Conservation (phyloP, 2,888 invertebrate genomes). For the Yponomeuta plumbellus region DNA sequence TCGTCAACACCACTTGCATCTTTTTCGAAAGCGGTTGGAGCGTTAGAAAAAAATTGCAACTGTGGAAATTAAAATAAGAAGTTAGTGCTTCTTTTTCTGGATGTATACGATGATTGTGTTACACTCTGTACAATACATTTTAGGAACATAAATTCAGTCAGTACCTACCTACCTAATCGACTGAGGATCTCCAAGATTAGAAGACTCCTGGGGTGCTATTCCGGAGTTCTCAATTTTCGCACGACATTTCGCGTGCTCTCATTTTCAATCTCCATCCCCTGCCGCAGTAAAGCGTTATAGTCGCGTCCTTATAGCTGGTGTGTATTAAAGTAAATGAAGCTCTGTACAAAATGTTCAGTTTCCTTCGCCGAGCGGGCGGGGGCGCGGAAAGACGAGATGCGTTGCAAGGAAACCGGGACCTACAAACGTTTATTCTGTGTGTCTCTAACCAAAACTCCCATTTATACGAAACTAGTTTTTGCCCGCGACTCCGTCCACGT, state of each 20-base stretch:
- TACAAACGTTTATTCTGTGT: too few species aligned
- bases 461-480: too few species aligned
- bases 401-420: too few species aligned
- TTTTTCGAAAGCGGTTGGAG: too few species aligned
- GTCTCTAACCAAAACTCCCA: too few species aligned
- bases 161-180: neutral
- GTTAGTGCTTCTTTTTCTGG: neutral
- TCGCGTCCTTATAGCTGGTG: neutral
- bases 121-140: neutral
- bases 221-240: neutral
- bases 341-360: neutral
- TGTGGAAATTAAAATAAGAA: neutral
- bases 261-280: neutral
- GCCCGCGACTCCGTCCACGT: too few species aligned
- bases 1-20: too few species aligned
- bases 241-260: neutral
- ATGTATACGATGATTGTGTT: neutral
- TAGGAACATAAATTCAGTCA: neutral
- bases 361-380: too few species aligned
- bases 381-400: too few species aligned
- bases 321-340: neutral
- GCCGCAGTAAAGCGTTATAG: neutral
- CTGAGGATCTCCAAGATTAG: neutral
- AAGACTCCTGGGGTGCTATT: neutral
- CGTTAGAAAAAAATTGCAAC: too few species aligned